Evolutionary conservation across 2,888 invertebrate species (phyloP).

Genomic region (Euspilapteryx auroguttella): DNA sequence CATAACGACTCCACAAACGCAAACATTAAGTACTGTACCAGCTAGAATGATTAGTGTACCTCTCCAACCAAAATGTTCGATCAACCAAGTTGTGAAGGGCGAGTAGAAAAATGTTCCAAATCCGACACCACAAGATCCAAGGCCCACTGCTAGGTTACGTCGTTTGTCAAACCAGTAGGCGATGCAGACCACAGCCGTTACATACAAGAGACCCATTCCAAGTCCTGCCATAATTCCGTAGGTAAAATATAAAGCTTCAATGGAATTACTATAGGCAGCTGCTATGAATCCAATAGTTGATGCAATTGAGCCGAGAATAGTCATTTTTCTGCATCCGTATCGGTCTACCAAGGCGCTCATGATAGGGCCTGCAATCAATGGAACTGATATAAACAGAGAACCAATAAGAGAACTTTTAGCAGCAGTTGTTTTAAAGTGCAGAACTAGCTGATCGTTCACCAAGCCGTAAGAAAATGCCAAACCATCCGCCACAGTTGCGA

Average conservation of each 20-base stretch:
- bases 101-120: constrained; percentile 89
- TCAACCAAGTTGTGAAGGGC: constrained; percentile 76
- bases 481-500: constrained; percentile 90
- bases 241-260: constrained; percentile 77
- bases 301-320: constrained; percentile 71
- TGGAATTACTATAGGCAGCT: constrained; percentile 69
- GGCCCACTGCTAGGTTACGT: constrained; percentile 81
- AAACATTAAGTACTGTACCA: constrained; percentile 83
- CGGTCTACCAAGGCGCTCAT: constrained; percentile 84
- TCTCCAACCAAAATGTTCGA: constrained; percentile 80
- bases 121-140: constrained; percentile 88
- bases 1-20: constrained; percentile 85
- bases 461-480: constrained; percentile 92
- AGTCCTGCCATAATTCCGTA: constrained; percentile 84
- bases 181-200: constrained; percentile 88
- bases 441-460: constrained; percentile 76
- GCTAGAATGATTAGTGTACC: constrained; percentile 76
- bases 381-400: constrained; percentile 86
- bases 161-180: constrained; percentile 93
- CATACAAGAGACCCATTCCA: constrained; percentile 82
- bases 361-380: constrained; percentile 80
- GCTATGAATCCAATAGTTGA: constrained; percentile 77
- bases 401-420: constrained; percentile 88
- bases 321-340: constrained; percentile 80
- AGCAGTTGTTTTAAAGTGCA: constrained; percentile 76